phyloP scores from a whole-genome alignment of 2,113 vertebrate genomes.

The Bufo gargarizans region DNA sequence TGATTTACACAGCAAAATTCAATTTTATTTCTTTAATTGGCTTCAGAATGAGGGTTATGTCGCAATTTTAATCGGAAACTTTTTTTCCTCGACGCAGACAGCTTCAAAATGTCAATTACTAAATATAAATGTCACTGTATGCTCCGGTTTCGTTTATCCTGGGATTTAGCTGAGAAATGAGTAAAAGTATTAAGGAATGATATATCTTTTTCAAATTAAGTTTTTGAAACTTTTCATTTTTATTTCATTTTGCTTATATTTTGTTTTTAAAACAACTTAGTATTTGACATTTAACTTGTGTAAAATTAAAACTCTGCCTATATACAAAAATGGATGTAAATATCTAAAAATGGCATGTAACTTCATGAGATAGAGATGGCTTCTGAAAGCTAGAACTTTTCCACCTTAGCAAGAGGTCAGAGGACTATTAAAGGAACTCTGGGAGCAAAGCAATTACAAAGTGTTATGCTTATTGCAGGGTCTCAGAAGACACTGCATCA shows the following conservation, averaged over 20 bases:
- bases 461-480: too few species aligned
- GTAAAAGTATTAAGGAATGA: conserved; percentile 3
- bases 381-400: background rate
- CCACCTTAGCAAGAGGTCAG: background rate
- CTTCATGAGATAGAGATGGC: background rate
- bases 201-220: background rate
- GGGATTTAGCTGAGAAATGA: conserved; percentile 25
- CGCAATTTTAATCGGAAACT: conserved; percentile 27
- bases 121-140: conserved; percentile 40
- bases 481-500: too few species aligned
- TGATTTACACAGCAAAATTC: conserved; percentile 44
- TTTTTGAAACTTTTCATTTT: background rate
- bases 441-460: too few species aligned
- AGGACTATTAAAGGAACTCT: too few species aligned
- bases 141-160: background rate
- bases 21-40: conserved; percentile 50
- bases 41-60: conserved; percentile 28
- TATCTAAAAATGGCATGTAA: background rate
- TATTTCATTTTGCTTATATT: background rate
- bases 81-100: conserved; percentile 23
- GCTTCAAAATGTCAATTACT: conserved; percentile 41
- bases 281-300: background rate
- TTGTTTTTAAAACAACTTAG: background rate
- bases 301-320: background rate
- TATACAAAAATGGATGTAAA: background rate